Conservation (phyloP, 2,797 vertebrate genomes). For the Sibirionetta formosa region DNA sequence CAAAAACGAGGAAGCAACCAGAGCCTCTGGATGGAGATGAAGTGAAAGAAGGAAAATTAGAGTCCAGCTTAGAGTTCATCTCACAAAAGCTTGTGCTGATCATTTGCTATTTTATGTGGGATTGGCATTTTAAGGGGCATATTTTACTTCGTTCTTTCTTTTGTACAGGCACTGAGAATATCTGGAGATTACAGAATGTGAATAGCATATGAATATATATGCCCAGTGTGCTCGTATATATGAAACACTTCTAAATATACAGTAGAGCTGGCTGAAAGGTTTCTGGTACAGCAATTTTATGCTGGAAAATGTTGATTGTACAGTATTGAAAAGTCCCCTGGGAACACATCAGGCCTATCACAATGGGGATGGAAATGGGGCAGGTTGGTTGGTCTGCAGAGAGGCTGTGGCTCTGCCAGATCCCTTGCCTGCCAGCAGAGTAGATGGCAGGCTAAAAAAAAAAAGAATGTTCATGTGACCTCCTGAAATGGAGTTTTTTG, state of each 20-base stretch:
- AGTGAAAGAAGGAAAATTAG: slow-evolving; percentile 10
- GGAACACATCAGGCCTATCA: slow-evolving; percentile 20
- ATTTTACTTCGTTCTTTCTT: background rate
- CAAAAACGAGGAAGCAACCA: background rate
- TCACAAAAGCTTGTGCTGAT: background rate
- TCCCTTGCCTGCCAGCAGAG: background rate
- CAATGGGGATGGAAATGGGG: slow-evolving; percentile 30
- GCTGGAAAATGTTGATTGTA: slow-evolving; percentile 8
- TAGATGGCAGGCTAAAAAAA: background rate
- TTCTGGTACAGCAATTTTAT: slow-evolving; percentile 13
- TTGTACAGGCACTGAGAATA: background rate
- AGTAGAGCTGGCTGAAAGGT: background rate
- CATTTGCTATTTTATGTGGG: background rate
- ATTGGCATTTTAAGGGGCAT: background rate
- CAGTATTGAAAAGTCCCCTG: background rate
- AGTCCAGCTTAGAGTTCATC: background rate
- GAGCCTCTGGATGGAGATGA: background rate
- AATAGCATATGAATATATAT: background rate
- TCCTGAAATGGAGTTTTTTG: background rate
- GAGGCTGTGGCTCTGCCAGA: background rate
- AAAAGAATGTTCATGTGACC: background rate
- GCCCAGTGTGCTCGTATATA: background rate
- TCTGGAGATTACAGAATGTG: background rate
- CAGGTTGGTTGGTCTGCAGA: background rate
- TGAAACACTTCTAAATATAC: accelerated